Conservation (phyloP, 2,113 vertebrate species). For the Paratilapia polleni region DNA sequence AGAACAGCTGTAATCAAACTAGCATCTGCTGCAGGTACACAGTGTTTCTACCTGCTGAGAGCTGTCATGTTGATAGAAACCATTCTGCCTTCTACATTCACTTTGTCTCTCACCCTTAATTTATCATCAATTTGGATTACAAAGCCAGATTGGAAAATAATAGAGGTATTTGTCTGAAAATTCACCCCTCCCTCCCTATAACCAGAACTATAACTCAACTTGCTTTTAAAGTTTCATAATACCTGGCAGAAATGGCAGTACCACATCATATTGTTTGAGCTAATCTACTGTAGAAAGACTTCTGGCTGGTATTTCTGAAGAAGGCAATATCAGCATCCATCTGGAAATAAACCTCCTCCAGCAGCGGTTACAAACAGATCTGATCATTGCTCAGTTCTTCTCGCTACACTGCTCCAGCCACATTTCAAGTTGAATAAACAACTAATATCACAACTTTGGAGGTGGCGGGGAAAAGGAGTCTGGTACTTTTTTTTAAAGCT, state of each 20-base stretch:
- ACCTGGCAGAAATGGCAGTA: not conserved
- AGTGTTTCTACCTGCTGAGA: slow-evolving; percentile 58
- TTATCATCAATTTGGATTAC: slow-evolving; percentile 27
- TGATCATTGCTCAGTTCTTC: slow-evolving; percentile 4
- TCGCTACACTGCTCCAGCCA: slow-evolving; percentile 15
- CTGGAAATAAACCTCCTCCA: slow-evolving; percentile 27
- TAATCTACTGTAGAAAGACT: not conserved
- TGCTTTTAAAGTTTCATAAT: not conserved
- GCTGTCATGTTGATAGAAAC: slow-evolving; percentile 58
- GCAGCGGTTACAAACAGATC: not conserved
- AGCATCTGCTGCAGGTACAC: slow-evolving; percentile 30
- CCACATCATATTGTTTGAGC: not conserved
- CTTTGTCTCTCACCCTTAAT: slow-evolving; percentile 20
- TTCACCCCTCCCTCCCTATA: not conserved
- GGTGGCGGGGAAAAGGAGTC: not conserved
- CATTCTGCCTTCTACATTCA: slow-evolving; percentile 5
- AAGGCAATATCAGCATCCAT: slow-evolving; percentile 22
- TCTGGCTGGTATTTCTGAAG: slow-evolving; percentile 21
- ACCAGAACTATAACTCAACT: not conserved
- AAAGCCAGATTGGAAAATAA: slow-evolving; percentile 26
- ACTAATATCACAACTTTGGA: not conserved
- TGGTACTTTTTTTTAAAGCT: not conserved
- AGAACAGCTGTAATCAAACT: slow-evolving; percentile 55
- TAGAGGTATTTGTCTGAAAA: not conserved
- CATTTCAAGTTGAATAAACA: slow-evolving; percentile 23